Base-by-base conservation (phyloP, 2,113 vertebrate genomes). In the Myxocyprinus asiaticus region DNA sequence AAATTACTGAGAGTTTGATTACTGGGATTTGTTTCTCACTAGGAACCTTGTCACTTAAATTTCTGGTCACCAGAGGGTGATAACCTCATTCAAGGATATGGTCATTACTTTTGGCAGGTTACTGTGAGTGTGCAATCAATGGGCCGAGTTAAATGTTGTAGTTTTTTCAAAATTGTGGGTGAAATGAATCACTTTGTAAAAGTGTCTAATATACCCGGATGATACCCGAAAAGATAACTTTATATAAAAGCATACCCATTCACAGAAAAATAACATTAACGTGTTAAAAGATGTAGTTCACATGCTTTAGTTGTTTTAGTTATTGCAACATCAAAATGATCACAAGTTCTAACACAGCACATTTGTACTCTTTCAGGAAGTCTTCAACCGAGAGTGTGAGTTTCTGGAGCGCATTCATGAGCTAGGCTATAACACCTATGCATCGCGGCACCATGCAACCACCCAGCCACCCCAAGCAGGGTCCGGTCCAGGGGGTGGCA, bases 351-450 rank as follows among this genome's bases (percentile, higher is more conserved):
- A n/a, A 22, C 65, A 50, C 22, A 67, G 22, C 10, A 42, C 22
- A 33, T 33, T 33, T 33, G 1, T 45, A 51, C 17, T 44, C 33
- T 68, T 67, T 63, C 33, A 99, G 97, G 96, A 97, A 76, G 91
- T 62, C 33, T 98, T 98, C 84, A 98, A 90, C 12, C 87, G 92
- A 0, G 97, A 99, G 82, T 99, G 97, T 6, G 96, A 99, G 90
- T 99, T 99, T 0, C 94, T 98, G 88, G 97, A 99, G 90, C 91
- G 97, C 51, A 97, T 99, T 85, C 97, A 98, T 0, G 97, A 98
- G 82, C 65, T 98, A 82, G 97, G 97, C 2, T 99, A 99, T 78
- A 99, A 98, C 88, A 99, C 97, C 0, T 99, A 99, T 0, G 95
- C 97, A 0, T 99, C 97, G 0, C 94, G 94, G 3, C 91, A 94